Conservation (phyloP, 2,113 vertebrate genomes). For the Fulmarus glacialis region DNA sequence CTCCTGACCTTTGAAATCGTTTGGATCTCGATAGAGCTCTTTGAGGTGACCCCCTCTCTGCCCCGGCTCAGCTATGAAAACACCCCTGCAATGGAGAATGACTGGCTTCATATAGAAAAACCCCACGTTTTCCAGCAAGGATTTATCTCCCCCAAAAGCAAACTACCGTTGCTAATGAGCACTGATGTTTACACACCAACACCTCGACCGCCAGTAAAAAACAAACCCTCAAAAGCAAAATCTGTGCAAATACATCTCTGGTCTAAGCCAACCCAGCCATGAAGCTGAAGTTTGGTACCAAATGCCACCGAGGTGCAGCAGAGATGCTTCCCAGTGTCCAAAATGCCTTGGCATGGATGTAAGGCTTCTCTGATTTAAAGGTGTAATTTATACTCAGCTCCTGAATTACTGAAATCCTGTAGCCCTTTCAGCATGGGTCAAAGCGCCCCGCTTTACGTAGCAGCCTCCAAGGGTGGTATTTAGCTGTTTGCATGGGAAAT, state of each 20-base stretch:
- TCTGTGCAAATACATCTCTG: background rate
- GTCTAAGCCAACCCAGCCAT: background rate
- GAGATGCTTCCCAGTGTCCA: background rate
- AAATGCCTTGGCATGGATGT: background rate
- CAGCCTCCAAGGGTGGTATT: background rate
- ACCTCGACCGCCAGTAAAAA: background rate
- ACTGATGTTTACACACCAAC: background rate
- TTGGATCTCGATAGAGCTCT: background rate
- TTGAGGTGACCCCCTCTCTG: background rate
- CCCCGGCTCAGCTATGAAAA: background rate
- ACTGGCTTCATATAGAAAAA: background rate
- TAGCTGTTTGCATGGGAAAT: background rate
- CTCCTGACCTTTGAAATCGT: background rate
- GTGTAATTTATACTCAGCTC: background rate
- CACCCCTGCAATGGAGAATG: background rate
- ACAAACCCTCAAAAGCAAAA: background rate
- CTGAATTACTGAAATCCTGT: background rate
- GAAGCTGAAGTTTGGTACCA: background rate
- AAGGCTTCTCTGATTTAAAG: background rate
- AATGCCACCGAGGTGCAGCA: background rate
- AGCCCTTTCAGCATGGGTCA: background rate
- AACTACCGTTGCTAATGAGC: fast-evolving
- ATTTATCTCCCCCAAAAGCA: background rate
- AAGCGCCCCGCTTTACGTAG: fast-evolving
- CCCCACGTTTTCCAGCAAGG: background rate